Base-by-base conservation (phyloP, 1,140 invertebrate species). In the Caenorhabditis inopinata region DNA sequence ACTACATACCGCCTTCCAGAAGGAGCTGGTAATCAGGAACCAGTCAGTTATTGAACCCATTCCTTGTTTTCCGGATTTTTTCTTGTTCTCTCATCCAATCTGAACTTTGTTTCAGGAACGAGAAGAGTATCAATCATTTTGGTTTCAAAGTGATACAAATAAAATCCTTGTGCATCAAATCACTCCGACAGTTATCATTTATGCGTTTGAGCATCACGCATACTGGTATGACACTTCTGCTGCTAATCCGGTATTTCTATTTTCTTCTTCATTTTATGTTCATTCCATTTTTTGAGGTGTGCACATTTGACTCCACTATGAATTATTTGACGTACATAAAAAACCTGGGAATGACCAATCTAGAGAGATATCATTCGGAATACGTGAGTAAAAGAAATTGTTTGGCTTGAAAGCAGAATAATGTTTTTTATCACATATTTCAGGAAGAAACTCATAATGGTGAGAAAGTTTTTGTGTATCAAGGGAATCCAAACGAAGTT, bases 271-370 rank as follows among this genome's bases (percentile, higher is more conserved):
- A 68, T 1, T 6, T 6, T 12, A 32, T 32, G 2, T 32, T 68
- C 38, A 18, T 27, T 38, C 23, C 11, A 0, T 12, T 9, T 21
- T 68, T 38, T 3, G n/a, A 68, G 58, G 21, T 38, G 38, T 68
- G 58, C 58, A 38, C 32, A 0, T 68, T 68, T 18, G 58, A 68
- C 32, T n/a, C 58, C 9, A 68, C 35, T 12, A 68, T 68, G 58
- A 68, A 68, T 38, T 68, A 68, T 68, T 68, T 38, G 58, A 68
- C 58, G 38, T 68, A 68, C 58, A 68, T 68, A 23, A 68, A 42
- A 68, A 68, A 68, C 32, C 58, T 68, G 16, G 58, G 58, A 38
- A 68, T 68, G 58, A 68, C 58, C 32, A 68, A 68, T 68, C 32
- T 68, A 7, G 58, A 68, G 23, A 42, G 58, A 68, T 32, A 68